Base-by-base conservation (phyloP, 2,888 invertebrate genomes). In the Napeogenes inachia region DNA sequence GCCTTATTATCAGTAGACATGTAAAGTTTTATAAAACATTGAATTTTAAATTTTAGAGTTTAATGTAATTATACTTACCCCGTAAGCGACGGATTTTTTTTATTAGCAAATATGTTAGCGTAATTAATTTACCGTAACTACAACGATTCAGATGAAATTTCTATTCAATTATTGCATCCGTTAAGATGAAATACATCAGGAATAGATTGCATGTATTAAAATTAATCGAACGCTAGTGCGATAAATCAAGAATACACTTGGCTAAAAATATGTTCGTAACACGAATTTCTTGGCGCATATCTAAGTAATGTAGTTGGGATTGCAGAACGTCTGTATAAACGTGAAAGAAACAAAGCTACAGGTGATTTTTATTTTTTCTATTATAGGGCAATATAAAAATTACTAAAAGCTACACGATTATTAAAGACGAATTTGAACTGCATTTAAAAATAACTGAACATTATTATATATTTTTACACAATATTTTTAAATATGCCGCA, bases 271-370 rank as follows among this genome's bases (percentile, higher is more conserved):
- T 69, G 66, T 69, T 66, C 66, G 68, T 69, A 64, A 66, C 69
- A 69, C 65, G 66, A 60, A 67, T 67, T 69, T 68, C 63, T 68
- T 68, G 70, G 68, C 68, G 70, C 68, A 67, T 70, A 68, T 67
- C 63, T 68, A 64, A 65, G 64, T 66, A 65, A 68, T 68, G 65
- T 65, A 63, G 68, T 65, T 67, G 58, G 63, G 61, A 64, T 65
- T 62, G 68, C 61, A 64, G 63, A 62, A 62, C 67, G 63, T 59
- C 66, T 66, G 68, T 68, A 68, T 68, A 66, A 70, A 67, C 66
- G 71, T 65, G 65, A 64, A 68, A 66, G 66, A 72, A 69, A 69
- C 65, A 62, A 70, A 72, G 70, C 71, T 66, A 71, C 71, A 72
- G 71, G 72, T 71, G 69, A 67, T 63, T 56, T 60, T 46, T 57